These are phyloP conservation scores for Drosophila lowei DNA, from an alignment of 1,140 invertebrate species.

Conservation along the genomic window DNA sequence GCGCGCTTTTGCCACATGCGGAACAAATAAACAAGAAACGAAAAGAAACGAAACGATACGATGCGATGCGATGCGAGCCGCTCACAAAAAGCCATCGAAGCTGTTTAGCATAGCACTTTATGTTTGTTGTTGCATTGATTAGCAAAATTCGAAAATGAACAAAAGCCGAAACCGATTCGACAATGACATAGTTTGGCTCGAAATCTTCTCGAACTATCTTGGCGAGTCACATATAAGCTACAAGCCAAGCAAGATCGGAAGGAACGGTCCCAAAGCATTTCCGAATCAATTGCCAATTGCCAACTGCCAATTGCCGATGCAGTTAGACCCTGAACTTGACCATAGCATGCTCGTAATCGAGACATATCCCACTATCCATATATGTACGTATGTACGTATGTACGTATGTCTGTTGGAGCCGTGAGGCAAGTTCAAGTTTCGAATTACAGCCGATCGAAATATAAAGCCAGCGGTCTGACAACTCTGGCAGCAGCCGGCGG, in stretches of 20 bases:
- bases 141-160: conserved; percentile 22
- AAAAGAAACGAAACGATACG: not conserved
- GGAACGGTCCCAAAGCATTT: conserved; percentile 3
- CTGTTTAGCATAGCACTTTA: conserved; percentile 70
- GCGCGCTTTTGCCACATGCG: conserved; percentile 21
- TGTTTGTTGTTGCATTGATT: conserved; percentile 46
- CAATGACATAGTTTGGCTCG: conserved; percentile 58
- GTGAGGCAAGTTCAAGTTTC: conserved; percentile 22
- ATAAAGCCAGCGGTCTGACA: too few relatives aligned
- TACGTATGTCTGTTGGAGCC: not conserved
- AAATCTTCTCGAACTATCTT: conserved; percentile 49
- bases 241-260: conserved; percentile 6
- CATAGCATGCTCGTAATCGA: conserved; percentile 10
- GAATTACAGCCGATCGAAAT: conserved; percentile 11
- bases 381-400: not conserved
- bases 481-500: not conserved
- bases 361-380: conserved; percentile 20
- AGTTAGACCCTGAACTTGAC: conserved; percentile 58
- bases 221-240: conserved; percentile 7
- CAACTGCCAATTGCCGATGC: not conserved
- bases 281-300: conserved; percentile 6
- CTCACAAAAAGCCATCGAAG: conserved; percentile 2
- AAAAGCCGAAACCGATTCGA: conserved; percentile 30
- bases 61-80: too few relatives aligned
- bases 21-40: conserved; percentile 40